Evolutionary conservation across 2,888 invertebrate genomes (phyloP), one percentile per base, ranked within the genome.

Genomic region (Microlaimidae sp.): DNA sequence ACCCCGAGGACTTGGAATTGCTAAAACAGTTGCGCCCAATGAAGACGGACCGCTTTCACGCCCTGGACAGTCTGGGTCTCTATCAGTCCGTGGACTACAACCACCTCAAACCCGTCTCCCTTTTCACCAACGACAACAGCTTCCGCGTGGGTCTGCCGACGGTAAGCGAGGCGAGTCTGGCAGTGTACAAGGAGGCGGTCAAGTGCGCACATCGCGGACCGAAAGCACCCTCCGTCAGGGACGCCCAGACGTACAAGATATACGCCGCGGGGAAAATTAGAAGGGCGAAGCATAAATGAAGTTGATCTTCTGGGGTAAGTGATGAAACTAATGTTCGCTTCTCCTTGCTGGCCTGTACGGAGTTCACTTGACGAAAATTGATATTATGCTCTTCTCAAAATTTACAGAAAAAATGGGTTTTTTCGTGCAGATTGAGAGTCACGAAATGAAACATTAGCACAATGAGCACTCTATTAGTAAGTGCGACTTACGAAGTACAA

Each of bases 101-200:
- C 25, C 42, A 46, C 7, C 26, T 49, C 38, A 40, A 19, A 3
- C 54, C 49, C 19, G 17, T 29, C 13, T 21, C 21, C 7, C 17
- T 54, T 10, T 54, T 29, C 50, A 54, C 54, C 13, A 43, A 28
- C 50, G 54, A 54, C 50, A 32, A 21, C 24, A 26, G 23, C 10
- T 51, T 54, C 50, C 45, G 45, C 32, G 38, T 45, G n/a, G 54
- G 4, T 19, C 4, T 25, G 43, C 54, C 54, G 19, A 21, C 27
- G 3, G 54, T 54, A 13, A 45, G 50, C 50, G 45, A 54, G 17
- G 5, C 10, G 10, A 29, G 46, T 27, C 2, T 51, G 5, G 5
- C 38, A 2, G 32, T n/a, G 2, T 53, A 53, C 24, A 26, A 48
- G 24, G 17, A 3, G n/a, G 24, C 25, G 17, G 38, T 52, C 3